phyloP scores from a whole-genome alignment of 1,140 invertebrate species.

The Cyclina sinensis region DNA sequence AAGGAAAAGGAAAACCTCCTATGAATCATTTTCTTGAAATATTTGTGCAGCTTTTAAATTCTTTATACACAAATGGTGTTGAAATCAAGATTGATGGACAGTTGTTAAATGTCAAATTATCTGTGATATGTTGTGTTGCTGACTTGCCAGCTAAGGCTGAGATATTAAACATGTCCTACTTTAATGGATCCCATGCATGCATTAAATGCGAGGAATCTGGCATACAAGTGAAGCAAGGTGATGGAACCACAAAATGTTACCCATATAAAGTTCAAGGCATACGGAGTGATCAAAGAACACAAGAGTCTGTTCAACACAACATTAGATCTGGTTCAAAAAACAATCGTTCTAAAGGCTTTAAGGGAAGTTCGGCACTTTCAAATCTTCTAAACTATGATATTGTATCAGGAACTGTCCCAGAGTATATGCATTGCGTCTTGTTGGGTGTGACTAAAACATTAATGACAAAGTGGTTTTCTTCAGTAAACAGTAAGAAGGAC shows the following conservation, averaged over 20 bases:
- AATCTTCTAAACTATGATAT: slow-evolving; percentile 51
- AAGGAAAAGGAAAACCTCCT: slow-evolving; percentile 64
- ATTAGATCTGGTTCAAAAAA: slow-evolving; percentile 46
- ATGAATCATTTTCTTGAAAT: slow-evolving; percentile 46
- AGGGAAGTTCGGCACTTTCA: slow-evolving; percentile 37
- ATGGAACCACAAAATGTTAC: slow-evolving; percentile 40
- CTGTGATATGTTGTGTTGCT: slow-evolving; percentile 33
- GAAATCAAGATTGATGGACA: slow-evolving; percentile 9
- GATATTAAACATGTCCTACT: slow-evolving; percentile 55
- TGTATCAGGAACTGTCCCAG: slow-evolving; percentile 43
- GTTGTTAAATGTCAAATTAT: neutral
- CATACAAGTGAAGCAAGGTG: slow-evolving; percentile 56
- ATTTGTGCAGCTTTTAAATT: slow-evolving; percentile 33
- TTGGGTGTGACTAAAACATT: too few relatives aligned
- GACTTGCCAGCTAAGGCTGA: slow-evolving; percentile 54
- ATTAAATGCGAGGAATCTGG: slow-evolving; percentile 69
- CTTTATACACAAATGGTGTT: slow-evolving; percentile 29
- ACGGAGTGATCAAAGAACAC: neutral
- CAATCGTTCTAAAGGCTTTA: slow-evolving; percentile 24
- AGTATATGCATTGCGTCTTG: too few relatives aligned
- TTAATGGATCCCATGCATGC: slow-evolving; percentile 56
- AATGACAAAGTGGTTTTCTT: too few relatives aligned
- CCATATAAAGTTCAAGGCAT: neutral
- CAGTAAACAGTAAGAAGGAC: too few relatives aligned
- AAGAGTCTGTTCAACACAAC: slow-evolving; percentile 48